Conservation (phyloP, 2,797 vertebrate genomes). For the Arvicola amphibius region DNA sequence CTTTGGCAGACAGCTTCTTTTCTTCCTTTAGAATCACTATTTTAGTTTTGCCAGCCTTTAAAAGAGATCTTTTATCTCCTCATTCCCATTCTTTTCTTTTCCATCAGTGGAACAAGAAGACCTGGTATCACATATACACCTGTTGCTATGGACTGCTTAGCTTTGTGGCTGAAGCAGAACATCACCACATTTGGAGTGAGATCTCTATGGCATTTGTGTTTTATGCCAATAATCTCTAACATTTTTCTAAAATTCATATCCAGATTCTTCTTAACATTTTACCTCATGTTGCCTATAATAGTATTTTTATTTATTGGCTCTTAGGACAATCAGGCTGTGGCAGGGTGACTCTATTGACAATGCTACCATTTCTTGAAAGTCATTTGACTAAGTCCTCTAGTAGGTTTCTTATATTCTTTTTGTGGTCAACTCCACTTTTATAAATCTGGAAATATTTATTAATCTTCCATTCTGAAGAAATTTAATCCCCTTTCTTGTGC, state of each 20-base stretch:
- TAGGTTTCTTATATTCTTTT: not conserved
- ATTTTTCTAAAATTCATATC: not conserved
- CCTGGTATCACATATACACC: not conserved
- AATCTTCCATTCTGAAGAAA: not conserved
- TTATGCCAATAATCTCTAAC: not conserved
- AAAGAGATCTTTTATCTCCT: not conserved
- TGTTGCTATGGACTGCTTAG: not conserved
- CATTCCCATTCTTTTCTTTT: not conserved
- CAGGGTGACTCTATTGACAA: not conserved
- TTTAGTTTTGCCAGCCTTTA: not conserved
- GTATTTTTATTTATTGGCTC: not conserved
- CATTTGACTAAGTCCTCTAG: not conserved
- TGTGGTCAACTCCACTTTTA: not conserved
- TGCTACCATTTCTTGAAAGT: not conserved
- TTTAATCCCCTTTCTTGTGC: not conserved
- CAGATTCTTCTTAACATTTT: not conserved
- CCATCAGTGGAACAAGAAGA: not conserved
- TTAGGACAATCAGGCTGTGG: not conserved
- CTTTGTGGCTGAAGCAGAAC: not conserved
- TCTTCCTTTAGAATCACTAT: not conserved
- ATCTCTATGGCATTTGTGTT: not conserved
- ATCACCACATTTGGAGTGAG: not conserved
- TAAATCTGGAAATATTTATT: constrained; percentile 32
- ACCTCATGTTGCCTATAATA: not conserved
- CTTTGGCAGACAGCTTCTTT: not conserved